phyloP scores from a whole-genome alignment of 2,888 invertebrate genomes.

The Hypolimnas misippus region DNA sequence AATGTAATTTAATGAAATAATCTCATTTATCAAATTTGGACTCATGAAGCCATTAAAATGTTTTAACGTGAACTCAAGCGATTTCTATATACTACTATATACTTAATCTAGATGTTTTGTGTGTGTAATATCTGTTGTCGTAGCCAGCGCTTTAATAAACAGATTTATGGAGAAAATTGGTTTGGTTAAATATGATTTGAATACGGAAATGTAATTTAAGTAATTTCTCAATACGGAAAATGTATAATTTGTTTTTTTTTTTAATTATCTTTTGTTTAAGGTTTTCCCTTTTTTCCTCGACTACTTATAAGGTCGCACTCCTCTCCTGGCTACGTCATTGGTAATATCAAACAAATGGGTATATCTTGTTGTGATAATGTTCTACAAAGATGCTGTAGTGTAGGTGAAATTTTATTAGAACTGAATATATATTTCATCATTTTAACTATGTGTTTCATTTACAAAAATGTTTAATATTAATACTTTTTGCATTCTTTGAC shows the following conservation, averaged over 20 bases:
- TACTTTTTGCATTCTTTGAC: no score
- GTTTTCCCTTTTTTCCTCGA: no score
- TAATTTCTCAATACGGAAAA: no score
- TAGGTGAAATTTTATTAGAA: conserved; percentile 57
- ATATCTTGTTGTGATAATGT: conserved; percentile 67
- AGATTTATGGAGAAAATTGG: no score
- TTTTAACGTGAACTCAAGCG: conserved; percentile 2
- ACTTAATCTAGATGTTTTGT: background rate
- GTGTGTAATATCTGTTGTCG: background rate
- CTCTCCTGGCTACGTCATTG: conserved; percentile 20
- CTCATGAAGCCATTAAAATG: no score
- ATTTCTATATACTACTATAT: background rate
- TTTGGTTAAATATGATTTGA: no score
- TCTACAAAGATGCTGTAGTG: conserved; percentile 54
- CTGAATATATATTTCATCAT: conserved; percentile 68
- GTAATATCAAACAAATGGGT: conserved; percentile 43
- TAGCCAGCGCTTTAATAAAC: background rate
- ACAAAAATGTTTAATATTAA: no score
- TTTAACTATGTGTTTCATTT: conserved; percentile 39
- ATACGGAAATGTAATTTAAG: no score
- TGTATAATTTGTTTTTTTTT: background rate
- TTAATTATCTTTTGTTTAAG: background rate
- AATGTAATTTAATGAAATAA: no score
- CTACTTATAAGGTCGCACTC: no score
- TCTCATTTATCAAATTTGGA: no score